Base-by-base conservation (phyloP, 23 tunicate species). In the Ciona savignyi region DNA sequence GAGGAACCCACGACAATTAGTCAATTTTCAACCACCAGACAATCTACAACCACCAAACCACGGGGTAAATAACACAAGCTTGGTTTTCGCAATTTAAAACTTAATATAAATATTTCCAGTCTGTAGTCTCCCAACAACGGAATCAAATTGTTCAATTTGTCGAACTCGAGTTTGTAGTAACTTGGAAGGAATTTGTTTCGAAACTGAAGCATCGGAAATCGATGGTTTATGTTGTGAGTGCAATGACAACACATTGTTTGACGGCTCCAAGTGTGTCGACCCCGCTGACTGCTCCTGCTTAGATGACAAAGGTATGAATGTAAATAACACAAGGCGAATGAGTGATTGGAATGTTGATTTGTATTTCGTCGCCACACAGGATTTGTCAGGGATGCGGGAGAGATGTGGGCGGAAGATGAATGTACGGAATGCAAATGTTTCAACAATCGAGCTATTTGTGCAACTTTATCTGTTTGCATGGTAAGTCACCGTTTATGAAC, bases 341-440 rank as follows among this genome's bases (percentile, higher is more conserved):
- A n/a, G n/a, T n/a, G n/a, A n/a, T n/a, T n/a, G n/a, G n/a, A n/a
- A n/a, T n/a, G n/a, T n/a, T n/a, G n/a, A n/a, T n/a, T n/a, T n/a
- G n/a, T n/a, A n/a, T n/a, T n/a, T n/a, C n/a, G n/a, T n/a, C n/a
- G n/a, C n/a, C n/a, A n/a, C n/a, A 20, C 20, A 49, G 61, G 61
- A 49, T 20, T 29, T 24, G 51, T 70, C 21, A 70, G 74, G 23
- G 25, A 62, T 20, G 78, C 85, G 0, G 29, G 49, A 6, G 78
- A 81, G 23, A 66, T 32, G 21, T 90, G 97, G 97, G 29, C 21
- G 0, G 72, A 26, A 3, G 78, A 72, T 3, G 60, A 42, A 23
- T 90, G 97, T 60, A 70, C 74, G 21, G 78, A 75, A 72, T 90
- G 97, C 74, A 35, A n/a, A n/a, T n/a, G n/a, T n/a, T n/a, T n/a